phyloP scores from a whole-genome alignment of 2,797 vertebrate species.

The Zalophus californianus region DNA sequence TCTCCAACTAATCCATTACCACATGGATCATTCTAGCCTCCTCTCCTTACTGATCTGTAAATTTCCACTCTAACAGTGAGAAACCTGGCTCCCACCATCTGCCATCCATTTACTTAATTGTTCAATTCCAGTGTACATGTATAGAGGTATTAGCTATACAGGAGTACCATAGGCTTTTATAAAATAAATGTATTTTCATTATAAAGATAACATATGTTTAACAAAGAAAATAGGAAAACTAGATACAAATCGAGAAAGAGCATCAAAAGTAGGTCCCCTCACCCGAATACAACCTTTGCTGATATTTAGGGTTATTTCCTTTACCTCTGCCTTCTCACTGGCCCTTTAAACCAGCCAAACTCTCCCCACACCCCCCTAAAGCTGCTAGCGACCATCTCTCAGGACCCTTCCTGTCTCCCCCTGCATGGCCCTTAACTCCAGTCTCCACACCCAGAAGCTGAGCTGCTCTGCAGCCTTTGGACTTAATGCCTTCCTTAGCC shows the following conservation, averaged over 20 bases:
- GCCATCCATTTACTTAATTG: slow-evolving; percentile 33
- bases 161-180: neutral
- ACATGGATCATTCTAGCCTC: slow-evolving; percentile 1
- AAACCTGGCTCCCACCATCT: slow-evolving; percentile 33
- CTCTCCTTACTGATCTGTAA: slow-evolving; percentile 27
- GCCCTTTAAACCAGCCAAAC: neutral
- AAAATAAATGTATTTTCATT: neutral
- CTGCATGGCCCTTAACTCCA: neutral
- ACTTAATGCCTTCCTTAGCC: neutral
- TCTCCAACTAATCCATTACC: slow-evolving; percentile 15
- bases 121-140: neutral
- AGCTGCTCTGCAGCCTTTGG: neutral
- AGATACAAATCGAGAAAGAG: neutral
- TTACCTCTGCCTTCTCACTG: neutral
- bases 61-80: slow-evolving; percentile 35
- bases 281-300: neutral
- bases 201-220: neutral
- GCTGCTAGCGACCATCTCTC: neutral
- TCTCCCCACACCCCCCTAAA: neutral
- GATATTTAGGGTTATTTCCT: neutral
- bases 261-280: neutral
- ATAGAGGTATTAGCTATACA: neutral
- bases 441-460: neutral
- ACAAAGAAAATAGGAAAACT: slow-evolving; percentile 18
- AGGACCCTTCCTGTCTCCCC: neutral